Conservation (phyloP, 1,140 invertebrate species). For the Portunus trituberculatus region DNA sequence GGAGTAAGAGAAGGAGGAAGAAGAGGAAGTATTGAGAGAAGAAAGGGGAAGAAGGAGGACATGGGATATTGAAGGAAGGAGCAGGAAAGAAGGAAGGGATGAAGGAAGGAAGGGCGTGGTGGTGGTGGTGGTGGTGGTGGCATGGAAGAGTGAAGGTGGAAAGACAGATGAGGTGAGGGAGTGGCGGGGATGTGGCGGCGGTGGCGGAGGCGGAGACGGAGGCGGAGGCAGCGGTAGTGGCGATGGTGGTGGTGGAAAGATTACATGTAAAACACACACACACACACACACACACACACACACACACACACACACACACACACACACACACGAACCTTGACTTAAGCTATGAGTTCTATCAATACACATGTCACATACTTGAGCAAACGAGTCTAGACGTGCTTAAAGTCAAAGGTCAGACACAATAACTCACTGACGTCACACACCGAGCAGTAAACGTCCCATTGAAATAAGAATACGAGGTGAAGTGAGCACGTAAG, state of each 20-base stretch:
- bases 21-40: neutral
- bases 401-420: neutral
- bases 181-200: no score
- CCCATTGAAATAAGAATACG: no score
- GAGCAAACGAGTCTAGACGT: no score
- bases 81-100: no score
- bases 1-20: neutral
- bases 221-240: no score
- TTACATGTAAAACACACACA: neutral
- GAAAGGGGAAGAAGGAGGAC: neutral
- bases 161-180: no score
- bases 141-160: no score
- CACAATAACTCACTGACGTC: neutral
- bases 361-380: no score
- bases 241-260: neutral
- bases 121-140: neutral
- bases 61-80: no score
- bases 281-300: neutral
- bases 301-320: neutral
- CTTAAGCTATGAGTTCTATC: no score
- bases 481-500: neutral
- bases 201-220: no score
- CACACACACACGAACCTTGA: neutral
- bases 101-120: conserved; percentile 16
- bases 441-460: neutral